Evolutionary conservation across 1,140 invertebrate species (phyloP).

Genomic region (Listronotus bonariensis): DNA sequence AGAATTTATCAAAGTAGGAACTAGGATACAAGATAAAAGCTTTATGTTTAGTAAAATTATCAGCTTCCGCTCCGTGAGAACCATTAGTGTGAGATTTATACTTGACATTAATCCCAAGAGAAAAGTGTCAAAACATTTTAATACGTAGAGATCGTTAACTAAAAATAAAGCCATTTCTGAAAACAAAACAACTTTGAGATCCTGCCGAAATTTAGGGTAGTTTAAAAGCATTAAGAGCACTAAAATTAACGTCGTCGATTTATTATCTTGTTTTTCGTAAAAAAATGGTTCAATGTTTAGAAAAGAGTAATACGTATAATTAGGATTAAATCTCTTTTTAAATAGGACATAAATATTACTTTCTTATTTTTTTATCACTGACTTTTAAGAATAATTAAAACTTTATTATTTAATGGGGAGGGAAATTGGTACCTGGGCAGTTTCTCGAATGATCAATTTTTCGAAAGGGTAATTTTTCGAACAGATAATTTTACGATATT

Average conservation of each 20-base stretch:
- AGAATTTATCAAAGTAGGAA: constrained; percentile 20
- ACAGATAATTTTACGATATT: no score
- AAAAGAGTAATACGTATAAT: no score
- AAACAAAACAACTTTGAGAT: constrained; percentile 27
- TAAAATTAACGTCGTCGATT: constrained; percentile 16
- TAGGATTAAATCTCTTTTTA: no score
- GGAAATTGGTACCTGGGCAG: no score
- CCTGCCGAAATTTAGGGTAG: constrained; percentile 19
- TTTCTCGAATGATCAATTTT: no score
- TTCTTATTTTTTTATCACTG: no score
- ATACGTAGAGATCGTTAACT: constrained; percentile 39
- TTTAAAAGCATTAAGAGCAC: constrained; percentile 12
- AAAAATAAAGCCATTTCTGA: constrained; percentile 40
- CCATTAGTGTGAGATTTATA: constrained; percentile 50
- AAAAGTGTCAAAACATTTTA: constrained; percentile 45
- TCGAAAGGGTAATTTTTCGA: no score
- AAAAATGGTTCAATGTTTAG: no score
- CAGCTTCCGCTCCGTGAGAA: constrained; percentile 45
- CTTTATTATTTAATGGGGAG: no score
- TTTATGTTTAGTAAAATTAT: constrained; percentile 42
- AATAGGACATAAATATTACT: no score
- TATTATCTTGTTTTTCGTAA: constrained; percentile 14
- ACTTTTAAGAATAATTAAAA: no score
- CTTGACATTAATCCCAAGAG: constrained; percentile 49
- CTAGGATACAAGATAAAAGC: constrained; percentile 24